phyloP scores from a whole-genome alignment of 2,888 invertebrate genomes.

The Nipponacmea schrenckii region DNA sequence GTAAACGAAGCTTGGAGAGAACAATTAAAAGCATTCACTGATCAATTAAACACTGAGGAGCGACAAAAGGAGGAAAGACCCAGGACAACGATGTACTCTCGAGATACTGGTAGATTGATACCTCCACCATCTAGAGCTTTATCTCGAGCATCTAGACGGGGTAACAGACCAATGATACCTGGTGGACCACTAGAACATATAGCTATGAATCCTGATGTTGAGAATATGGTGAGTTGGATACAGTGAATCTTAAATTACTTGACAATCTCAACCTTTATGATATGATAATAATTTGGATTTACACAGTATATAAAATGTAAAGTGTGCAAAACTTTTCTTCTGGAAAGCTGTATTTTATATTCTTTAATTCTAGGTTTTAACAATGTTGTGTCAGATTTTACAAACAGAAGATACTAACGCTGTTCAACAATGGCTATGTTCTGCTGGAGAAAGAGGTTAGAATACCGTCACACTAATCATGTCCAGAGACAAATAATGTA shows the following conservation, averaged over 20 bases:
- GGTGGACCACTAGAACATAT: conserved; percentile 53
- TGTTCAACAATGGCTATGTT: conserved; percentile 65
- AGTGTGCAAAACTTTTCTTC: too few relatives aligned
- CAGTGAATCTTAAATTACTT: too few relatives aligned
- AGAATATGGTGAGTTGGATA: conserved; percentile 48
- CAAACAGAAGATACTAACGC: conserved; percentile 65
- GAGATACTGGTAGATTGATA: conserved; percentile 63
- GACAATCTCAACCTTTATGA: too few relatives aligned
- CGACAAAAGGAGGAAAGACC: conserved; percentile 34
- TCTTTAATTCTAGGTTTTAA: conserved; percentile 50
- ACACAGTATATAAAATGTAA: too few relatives aligned
- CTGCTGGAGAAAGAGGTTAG: conserved; percentile 61
- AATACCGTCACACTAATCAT: neutral
- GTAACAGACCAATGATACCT: conserved; percentile 22
- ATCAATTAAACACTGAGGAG: conserved; percentile 40
- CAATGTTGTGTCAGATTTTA: conserved; percentile 66
- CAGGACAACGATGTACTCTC: conserved; percentile 57
- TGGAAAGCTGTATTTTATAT: neutral
- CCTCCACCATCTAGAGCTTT: conserved; percentile 65
- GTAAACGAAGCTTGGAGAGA: conserved; percentile 64
- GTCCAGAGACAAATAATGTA: neutral
- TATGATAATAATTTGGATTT: too few relatives aligned
- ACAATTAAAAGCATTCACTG: conserved; percentile 58
- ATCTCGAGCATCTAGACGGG: conserved; percentile 52
- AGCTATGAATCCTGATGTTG: conserved; percentile 55